Evolutionary conservation across 92 coral and sea anemone genomes (phyloP).

Genomic region (Phenganax stokvisi): DNA sequence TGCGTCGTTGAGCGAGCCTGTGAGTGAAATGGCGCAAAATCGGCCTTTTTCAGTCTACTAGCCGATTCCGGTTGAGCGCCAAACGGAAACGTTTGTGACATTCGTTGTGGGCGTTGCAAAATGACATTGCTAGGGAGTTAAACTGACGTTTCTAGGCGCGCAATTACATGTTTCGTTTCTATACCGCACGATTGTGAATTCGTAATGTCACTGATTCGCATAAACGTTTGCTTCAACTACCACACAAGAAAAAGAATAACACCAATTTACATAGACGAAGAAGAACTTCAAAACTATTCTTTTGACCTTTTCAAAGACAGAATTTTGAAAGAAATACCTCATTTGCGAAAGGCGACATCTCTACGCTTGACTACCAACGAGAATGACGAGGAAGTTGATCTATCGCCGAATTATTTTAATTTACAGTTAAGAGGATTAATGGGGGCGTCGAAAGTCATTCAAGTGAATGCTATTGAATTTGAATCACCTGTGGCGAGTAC

Average conservation of each 20-base stretch:
- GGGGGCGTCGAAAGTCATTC: not conserved
- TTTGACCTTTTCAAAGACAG: constrained; percentile 34
- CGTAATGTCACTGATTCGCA: constrained; percentile 32
- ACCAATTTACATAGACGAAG: constrained; percentile 32
- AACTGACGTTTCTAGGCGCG: too few species aligned
- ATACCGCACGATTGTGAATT: too few species aligned
- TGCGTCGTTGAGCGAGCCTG: too few species aligned
- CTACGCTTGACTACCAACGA: constrained; percentile 42
- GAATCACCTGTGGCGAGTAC: too few species aligned
- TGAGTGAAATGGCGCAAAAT: too few species aligned
- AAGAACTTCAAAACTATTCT: constrained; percentile 23
- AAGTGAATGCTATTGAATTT: too few species aligned
- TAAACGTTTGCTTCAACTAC: constrained; percentile 32
- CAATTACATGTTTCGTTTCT: too few species aligned
- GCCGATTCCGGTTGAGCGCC: too few species aligned
- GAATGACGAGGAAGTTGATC: constrained; percentile 39
- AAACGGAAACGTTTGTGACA: too few species aligned
- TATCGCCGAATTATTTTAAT: constrained; percentile 35
- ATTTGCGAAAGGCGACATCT: constrained; percentile 35
- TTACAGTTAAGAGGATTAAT: constrained; percentile 36
- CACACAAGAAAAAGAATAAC: constrained; percentile 41
- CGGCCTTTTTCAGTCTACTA: too few species aligned
- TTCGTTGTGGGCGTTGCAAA: too few species aligned
- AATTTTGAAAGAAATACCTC: constrained; percentile 44
- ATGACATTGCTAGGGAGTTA: too few species aligned